Conservation (phyloP, 2,797 vertebrate genomes). For the Smutsia gigantea region DNA sequence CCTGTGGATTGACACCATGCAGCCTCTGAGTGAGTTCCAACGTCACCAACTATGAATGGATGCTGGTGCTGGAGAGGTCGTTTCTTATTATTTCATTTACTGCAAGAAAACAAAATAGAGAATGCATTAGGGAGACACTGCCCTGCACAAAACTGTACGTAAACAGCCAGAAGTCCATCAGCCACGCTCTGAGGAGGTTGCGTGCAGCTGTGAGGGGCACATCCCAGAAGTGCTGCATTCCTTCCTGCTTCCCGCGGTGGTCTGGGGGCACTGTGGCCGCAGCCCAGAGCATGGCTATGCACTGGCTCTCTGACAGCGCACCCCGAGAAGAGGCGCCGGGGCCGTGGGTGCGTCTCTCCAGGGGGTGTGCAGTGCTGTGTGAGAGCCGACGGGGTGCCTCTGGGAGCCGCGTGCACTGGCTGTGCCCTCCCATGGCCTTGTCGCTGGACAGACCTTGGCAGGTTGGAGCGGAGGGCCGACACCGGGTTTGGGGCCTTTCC, state of each 20-base stretch:
- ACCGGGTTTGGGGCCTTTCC: slow-evolving; percentile 66
- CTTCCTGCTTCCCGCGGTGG: accelerated
- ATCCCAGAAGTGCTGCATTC: not conserved
- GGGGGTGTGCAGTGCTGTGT: not conserved
- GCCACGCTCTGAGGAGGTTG: not conserved
- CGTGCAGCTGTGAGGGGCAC: accelerated
- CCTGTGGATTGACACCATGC: not conserved
- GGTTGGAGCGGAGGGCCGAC: accelerated
- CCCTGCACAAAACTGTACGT: not conserved
- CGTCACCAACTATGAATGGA: slow-evolving; percentile 88
- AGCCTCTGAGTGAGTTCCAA: slow-evolving; percentile 31
- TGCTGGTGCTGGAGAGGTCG: slow-evolving; percentile 94
- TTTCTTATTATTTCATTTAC: slow-evolving; percentile 99
- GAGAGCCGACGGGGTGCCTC: too few species aligned
- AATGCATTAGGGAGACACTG: slow-evolving; percentile 34
- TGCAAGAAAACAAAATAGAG: slow-evolving; percentile 86
- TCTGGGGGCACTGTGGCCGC: not conserved
- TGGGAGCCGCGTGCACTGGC: too few species aligned
- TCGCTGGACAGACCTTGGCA: accelerated
- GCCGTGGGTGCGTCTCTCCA: accelerated
- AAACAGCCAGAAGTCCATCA: not conserved
- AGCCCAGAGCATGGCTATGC: too few species aligned
- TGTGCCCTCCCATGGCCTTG: not conserved
- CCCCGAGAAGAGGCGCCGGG: not conserved
- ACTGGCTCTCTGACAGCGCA: accelerated